Conservation (phyloP, 2,888 invertebrate genomes). For the Heliconius aoede region DNA sequence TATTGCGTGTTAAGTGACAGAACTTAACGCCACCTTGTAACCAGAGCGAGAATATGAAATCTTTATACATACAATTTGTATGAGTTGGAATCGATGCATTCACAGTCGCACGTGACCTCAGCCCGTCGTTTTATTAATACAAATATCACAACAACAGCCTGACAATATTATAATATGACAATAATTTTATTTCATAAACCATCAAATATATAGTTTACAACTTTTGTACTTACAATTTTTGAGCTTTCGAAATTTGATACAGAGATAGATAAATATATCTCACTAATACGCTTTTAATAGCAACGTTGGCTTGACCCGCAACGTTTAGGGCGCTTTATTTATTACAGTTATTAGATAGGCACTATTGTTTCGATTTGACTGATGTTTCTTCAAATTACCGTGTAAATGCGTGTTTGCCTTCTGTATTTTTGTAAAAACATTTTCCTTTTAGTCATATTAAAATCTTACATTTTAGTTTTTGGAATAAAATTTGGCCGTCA, state of each 20-base stretch:
- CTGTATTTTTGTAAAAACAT: constrained; percentile 2
- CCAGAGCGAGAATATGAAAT: no score
- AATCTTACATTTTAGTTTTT: no score
- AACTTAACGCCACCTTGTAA: no score
- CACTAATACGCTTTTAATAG: constrained; percentile 54
- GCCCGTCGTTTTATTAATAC: not conserved
- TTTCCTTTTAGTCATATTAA: constrained; percentile 1
- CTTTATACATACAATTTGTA: no score
- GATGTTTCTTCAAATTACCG: constrained; percentile 59
- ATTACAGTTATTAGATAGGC: constrained; percentile 65
- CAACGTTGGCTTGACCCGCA: constrained; percentile 55
- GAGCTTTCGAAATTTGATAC: constrained; percentile 1
- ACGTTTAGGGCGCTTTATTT: constrained; percentile 62
- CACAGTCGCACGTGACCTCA: no score
- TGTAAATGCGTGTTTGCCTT: constrained; percentile 39
- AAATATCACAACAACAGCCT: not conserved
- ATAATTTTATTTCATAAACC: no score
- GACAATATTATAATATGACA: no score
- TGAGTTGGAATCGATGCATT: no score
- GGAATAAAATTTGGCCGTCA: no score
- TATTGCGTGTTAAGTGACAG: no score
- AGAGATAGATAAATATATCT: constrained; percentile 35
- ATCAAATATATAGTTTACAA: no score
- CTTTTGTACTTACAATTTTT: no score
- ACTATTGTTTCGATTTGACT: constrained; percentile 69